phyloP scores from a whole-genome alignment of 2,797 vertebrate genomes.

The Gallirallus australis region DNA sequence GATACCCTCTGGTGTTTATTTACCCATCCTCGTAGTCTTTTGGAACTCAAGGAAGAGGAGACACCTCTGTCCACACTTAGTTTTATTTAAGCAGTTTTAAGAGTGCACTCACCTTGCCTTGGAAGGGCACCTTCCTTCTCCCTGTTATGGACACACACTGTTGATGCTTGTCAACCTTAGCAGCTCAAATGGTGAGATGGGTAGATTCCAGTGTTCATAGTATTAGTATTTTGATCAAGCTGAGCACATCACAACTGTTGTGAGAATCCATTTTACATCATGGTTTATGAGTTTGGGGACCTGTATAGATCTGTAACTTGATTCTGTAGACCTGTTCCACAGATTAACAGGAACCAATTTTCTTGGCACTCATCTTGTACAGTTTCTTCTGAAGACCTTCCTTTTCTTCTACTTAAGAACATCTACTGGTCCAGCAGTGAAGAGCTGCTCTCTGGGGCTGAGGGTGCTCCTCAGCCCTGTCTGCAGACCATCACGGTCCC shows the following conservation, averaged over 20 bases:
- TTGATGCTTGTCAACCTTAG: background rate
- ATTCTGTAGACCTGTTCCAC: accelerated
- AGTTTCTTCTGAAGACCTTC: background rate
- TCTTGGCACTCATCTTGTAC: accelerated
- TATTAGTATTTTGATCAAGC: background rate
- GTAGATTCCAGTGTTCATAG: accelerated
- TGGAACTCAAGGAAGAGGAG: background rate
- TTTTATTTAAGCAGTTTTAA: background rate
- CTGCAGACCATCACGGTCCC: background rate
- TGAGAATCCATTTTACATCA: accelerated
- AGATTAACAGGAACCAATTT: background rate
- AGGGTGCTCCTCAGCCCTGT: background rate
- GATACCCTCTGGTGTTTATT: background rate
- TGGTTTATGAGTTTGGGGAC: background rate
- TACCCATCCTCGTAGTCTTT: background rate
- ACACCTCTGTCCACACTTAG: accelerated
- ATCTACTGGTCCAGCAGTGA: background rate
- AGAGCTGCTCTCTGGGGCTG: background rate
- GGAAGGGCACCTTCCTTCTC: background rate
- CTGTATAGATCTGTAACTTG: accelerated
- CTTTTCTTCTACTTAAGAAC: background rate
- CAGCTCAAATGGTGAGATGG: background rate
- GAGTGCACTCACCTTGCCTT: background rate
- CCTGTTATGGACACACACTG: background rate
- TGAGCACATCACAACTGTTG: background rate